Conservation (phyloP, 2,113 vertebrate genomes). For the Lasiurus cinereus region DNA sequence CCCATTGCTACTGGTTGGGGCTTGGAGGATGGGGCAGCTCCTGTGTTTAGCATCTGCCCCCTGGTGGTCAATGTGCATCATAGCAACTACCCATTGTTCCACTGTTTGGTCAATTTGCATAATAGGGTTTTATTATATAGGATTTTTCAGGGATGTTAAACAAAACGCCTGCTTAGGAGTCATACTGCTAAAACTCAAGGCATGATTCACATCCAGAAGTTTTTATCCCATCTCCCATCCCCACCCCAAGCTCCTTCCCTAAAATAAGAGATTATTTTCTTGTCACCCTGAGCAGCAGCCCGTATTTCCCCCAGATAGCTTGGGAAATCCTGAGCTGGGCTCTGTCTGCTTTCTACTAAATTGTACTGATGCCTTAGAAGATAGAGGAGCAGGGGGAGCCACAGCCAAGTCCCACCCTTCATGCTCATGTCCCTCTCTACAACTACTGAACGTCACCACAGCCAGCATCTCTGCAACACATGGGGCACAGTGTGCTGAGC, state of each 20-base stretch:
- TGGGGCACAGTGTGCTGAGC: background rate
- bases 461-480: background rate
- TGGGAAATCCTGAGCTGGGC: background rate
- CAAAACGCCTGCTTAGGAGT: slow-evolving; percentile 35
- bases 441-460: background rate
- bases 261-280: background rate
- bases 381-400: background rate
- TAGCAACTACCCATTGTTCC: too few species aligned
- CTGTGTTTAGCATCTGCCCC: too few species aligned
- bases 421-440: background rate
- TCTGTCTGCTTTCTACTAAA: background rate
- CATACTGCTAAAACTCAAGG: background rate
- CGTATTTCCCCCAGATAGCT: background rate
- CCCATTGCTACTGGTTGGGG: too few species aligned
- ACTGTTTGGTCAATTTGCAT: too few species aligned
- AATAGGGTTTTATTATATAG: too few species aligned
- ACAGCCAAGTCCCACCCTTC: background rate
- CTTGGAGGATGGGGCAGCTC: too few species aligned
- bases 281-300: background rate
- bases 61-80: too few species aligned
- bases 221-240: background rate
- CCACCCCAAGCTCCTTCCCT: background rate
- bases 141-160: slow-evolving; percentile 46
- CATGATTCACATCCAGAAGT: slow-evolving; percentile 2
- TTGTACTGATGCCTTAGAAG: background rate